Evolutionary conservation across 2,888 invertebrate species (phyloP), one percentile per base, ranked within the genome.

Genomic region (Cheilosia vernalis): DNA sequence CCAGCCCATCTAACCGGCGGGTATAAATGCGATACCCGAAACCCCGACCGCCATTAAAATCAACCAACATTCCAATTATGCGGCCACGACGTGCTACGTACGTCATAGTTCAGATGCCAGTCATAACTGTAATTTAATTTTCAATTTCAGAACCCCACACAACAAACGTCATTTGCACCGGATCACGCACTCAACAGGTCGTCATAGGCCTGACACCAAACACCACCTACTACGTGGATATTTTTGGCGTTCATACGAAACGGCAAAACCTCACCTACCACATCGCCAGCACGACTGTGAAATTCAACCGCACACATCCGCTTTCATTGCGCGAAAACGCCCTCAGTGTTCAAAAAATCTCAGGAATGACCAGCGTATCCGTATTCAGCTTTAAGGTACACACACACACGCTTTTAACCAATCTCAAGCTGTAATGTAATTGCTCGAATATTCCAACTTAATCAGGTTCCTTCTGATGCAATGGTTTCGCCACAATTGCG

Each of bases 301-400:
- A 89, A 86, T 92, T 92, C 77, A 92, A 91, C 84, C 89, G 91
- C 17, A 91, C 93, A 0, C 92, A 91, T 74, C 92, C 92, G 0
- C 87, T 88, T 15, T 79, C 88, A 2, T 89, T 94, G 21, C 92
- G 92, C 58, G 93, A 94, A 83, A 93, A 93, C 61, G 92, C 90
- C 82, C 90, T 93, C 1, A 90, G 90, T 1, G 92, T 92, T 78
- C 92, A 93, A 2, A 93, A 93, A 89, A 91, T 94, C 60, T 92
- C 92, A 5, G 93, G 93, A 33, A 89, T 93, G 69, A 93, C 93
- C 85, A 94, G 94, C 27, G 93, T 92, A 63, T 93, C 93, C 19
- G 92, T 93, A 44, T 94, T 94, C 87, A 93, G 93, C 88, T 94
- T 93, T 88, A 94, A 94, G 92, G 94, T 94, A 90, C 21, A 3